Evolutionary conservation across 2,113 vertebrate genomes (phyloP).

Genomic region (Talpa occidentalis): DNA sequence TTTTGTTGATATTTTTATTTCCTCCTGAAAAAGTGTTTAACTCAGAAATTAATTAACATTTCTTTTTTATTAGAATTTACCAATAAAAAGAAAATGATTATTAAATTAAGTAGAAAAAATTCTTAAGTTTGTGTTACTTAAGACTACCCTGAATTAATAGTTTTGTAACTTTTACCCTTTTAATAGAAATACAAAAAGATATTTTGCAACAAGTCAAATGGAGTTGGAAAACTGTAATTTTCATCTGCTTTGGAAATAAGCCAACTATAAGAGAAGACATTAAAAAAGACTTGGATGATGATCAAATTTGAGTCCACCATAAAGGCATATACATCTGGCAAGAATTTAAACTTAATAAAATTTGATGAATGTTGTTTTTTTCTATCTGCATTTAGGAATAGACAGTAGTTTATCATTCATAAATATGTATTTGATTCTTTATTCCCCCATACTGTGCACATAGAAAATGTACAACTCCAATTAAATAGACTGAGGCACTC

Average conservation of each 20-base stretch:
- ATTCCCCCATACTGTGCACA: background rate
- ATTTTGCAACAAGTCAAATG: background rate
- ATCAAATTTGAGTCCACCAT: constrained; percentile 44
- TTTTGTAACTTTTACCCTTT: background rate
- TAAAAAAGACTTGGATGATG: constrained; percentile 21
- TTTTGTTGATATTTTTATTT: background rate
- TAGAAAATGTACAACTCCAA: background rate
- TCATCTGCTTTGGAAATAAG: constrained; percentile 51
- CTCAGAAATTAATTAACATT: background rate
- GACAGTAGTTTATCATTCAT: background rate
- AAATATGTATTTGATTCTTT: constrained; percentile 26
- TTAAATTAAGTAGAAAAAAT: background rate
- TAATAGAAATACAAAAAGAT: background rate
- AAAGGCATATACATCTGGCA: constrained; percentile 25
- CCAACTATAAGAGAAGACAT: constrained; percentile 2
- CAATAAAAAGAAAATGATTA: background rate
- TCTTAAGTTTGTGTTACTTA: background rate
- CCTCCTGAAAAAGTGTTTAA: background rate
- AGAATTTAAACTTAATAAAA: constrained; percentile 57
- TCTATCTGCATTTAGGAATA: background rate
- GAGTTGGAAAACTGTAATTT: constrained; percentile 20
- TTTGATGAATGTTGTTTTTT: constrained; percentile 3
- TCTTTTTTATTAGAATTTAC: background rate
- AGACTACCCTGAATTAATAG: background rate
- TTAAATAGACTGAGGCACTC: background rate